phyloP scores from a whole-genome alignment of 1,140 invertebrate species.

The Aphidius gifuensis region DNA sequence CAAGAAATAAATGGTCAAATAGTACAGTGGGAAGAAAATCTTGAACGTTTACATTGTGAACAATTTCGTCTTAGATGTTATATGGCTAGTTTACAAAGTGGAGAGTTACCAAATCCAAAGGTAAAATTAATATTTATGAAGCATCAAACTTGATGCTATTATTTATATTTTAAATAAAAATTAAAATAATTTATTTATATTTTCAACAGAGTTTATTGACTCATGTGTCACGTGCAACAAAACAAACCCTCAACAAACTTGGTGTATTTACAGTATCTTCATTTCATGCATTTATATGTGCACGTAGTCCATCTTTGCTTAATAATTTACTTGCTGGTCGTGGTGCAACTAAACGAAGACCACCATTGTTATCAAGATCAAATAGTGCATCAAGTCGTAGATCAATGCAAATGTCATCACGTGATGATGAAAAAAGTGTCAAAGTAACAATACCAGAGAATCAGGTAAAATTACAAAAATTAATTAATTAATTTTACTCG shows the following conservation, averaged over 20 bases:
- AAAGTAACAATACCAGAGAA: constrained; percentile 88
- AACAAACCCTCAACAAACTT: constrained; percentile 89
- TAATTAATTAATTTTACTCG: constrained; percentile 8
- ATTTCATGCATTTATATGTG: constrained; percentile 96
- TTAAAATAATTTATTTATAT: not conserved
- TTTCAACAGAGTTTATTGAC: constrained; percentile 83
- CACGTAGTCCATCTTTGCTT: constrained; percentile 85
- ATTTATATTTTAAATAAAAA: not conserved
- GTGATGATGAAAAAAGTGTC: constrained; percentile 83
- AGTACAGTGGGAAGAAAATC: constrained; percentile 92
- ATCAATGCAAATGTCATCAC: constrained; percentile 78
- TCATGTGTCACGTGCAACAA: constrained; percentile 91
- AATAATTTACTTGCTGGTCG: constrained; percentile 89
- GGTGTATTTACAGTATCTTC: constrained; percentile 97
- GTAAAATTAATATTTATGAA: constrained; percentile 58
- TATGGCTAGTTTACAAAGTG: constrained; percentile 92
- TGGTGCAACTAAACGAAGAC: constrained; percentile 81
- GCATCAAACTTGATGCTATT: constrained; percentile 1
- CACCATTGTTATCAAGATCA: constrained; percentile 82
- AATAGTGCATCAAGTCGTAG: constrained; percentile 81
- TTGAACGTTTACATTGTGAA: constrained; percentile 93
- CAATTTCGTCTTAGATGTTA: constrained; percentile 95
- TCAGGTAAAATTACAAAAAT: constrained; percentile 56
- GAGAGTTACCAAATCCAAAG: constrained; percentile 96
- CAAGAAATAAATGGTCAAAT: constrained; percentile 91